Evolutionary conservation across 2,888 invertebrate genomes (phyloP).

Genomic region (Frankliniella intonsa): DNA sequence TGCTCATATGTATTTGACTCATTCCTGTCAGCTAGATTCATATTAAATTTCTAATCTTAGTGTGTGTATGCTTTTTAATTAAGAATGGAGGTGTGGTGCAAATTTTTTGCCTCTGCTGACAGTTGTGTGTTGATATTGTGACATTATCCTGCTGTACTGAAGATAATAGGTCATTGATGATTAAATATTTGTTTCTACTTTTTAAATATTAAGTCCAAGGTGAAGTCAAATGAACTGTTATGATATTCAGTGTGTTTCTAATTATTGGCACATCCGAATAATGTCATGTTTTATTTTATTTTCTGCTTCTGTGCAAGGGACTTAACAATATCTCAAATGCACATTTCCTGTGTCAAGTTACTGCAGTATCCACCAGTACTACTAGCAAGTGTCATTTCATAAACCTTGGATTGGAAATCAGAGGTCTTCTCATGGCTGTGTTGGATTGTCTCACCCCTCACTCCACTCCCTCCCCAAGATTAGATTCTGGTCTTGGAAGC

Average conservation of each 20-base stretch:
- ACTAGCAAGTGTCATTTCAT: background rate
- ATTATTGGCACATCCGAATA: background rate
- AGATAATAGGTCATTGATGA: background rate
- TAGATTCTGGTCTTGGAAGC: background rate
- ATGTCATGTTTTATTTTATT: constrained; percentile 13
- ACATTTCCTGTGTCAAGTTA: background rate
- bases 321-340: background rate
- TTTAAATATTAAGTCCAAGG: background rate
- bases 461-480: background rate
- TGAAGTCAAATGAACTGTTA: constrained; percentile 21
- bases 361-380: background rate
- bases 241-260: background rate
- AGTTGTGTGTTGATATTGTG: constrained; percentile 23
- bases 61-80: background rate
- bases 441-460: constrained; percentile 7
- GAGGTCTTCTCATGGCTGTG: constrained; percentile 18
- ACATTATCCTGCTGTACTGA: constrained; percentile 20
- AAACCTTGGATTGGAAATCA: background rate
- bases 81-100: background rate
- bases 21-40: constrained; percentile 24
- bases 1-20: background rate
- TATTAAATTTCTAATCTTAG: background rate
- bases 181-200: constrained; percentile 17
- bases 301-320: background rate
- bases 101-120: background rate